Evolutionary conservation across 1,140 invertebrate genomes (phyloP), one percentile per base, ranked within the genome.

Genomic region (Pentalonia nigronervosa): DNA sequence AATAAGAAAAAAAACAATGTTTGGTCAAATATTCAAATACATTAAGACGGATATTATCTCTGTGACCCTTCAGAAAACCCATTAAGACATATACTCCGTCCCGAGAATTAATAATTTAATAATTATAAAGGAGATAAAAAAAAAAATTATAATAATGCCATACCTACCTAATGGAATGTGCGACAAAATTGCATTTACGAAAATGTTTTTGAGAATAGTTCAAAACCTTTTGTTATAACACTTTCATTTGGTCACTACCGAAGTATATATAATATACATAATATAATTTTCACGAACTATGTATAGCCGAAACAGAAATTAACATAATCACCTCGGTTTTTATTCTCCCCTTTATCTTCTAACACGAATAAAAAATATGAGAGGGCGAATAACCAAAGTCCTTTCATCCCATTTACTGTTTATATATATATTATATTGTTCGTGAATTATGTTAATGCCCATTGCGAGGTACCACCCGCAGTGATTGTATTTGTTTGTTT

Each of bases 301-400:
- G 25, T 34, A 67, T 91, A 91, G 34, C 67, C 60, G 34, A 81
- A 91, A 67, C 53, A 67, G 41, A 91, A 91, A 83, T 83, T 91
- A 91, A 81, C 90, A 91, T 83, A 91, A 83, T 91, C 90, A 47
- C 90, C n/a, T 91, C 45, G 67, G 67, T 76, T 56, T 90, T 90
- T 90, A 67, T 67, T 90, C 45, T 50, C 90, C 90, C 90, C 67
- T 91, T 45, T 50, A 83, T 76, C 67, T 83, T 91, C n/a, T 25
- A 83, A 90, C 89, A 90, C 14, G 53, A 91, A 91, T 81, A 83
- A 83, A 91, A 91, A 81, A 83, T 56, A 83, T 34, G 67, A 47
- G 41, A 81, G 90, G 90, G 90, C 47, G 90, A 91, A 83, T 45
- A 45, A 47, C 90, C 41, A 48, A 81, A 47, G 76, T 91, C 45